Evolutionary conservation across 2,797 vertebrate species (phyloP).

Genomic region (Sebastes cheni): DNA sequence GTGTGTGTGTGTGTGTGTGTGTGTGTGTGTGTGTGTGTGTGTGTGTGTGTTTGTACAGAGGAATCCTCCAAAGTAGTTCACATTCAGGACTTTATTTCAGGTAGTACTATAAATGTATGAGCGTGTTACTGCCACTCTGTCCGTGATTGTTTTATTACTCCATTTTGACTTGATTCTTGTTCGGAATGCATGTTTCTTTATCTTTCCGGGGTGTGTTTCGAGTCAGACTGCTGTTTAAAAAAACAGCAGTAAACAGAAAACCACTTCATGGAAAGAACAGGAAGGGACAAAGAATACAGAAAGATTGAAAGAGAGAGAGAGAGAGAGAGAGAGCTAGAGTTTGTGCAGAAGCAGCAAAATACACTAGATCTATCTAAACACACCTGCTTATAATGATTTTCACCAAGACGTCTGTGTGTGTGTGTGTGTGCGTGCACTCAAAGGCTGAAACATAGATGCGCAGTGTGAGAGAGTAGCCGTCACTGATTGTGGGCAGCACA

Average conservation of each 20-base stretch:
- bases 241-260: conserved; percentile 8
- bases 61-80: neutral
- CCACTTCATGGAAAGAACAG: neutral
- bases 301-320: neutral
- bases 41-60: neutral
- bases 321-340: neutral
- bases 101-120: neutral
- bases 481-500: too few species aligned
- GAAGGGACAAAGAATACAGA: neutral
- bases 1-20: neutral
- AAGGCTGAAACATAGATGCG: conserved; percentile 18
- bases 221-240: neutral
- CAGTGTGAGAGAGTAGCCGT: too few species aligned
- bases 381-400: conserved; percentile 63
- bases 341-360: conserved; percentile 12
- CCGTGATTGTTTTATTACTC: neutral
- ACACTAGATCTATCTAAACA: conserved; percentile 56
- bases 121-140: neutral
- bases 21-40: neutral
- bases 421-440: too few species aligned
- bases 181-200: neutral
- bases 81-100: neutral
- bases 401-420: conserved; percentile 4
- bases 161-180: neutral
- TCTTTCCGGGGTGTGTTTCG: neutral